phyloP scores from a whole-genome alignment of 2,113 vertebrate genomes.

The Castor canadensis region DNA sequence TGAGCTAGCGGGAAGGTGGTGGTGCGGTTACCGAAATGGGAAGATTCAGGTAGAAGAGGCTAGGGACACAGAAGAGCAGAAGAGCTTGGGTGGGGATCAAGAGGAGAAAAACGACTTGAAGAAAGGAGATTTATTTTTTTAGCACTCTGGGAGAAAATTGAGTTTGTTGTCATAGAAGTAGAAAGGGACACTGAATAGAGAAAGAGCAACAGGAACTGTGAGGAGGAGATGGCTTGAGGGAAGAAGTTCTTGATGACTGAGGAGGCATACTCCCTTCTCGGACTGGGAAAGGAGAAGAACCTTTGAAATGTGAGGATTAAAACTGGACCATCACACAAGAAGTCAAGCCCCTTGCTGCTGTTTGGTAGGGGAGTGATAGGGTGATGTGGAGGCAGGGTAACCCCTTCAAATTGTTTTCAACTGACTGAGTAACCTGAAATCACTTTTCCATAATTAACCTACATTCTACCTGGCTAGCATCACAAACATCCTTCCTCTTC shows the following conservation, averaged over 20 bases:
- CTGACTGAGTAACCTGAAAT: background rate
- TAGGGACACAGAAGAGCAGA: accelerated
- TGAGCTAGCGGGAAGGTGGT: background rate
- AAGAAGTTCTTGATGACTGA: too few relatives aligned
- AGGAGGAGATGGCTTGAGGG: too few relatives aligned
- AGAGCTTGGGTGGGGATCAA: background rate
- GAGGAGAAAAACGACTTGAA: background rate
- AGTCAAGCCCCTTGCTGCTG: background rate
- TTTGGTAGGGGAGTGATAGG: background rate
- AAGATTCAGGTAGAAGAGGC: background rate
- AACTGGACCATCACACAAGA: background rate
- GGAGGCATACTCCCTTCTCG: accelerated
- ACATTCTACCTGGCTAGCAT: background rate
- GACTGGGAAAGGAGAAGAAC: background rate
- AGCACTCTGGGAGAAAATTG: background rate
- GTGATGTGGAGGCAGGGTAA: accelerated
- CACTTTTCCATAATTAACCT: background rate
- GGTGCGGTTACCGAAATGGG: background rate
- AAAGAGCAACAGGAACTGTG: background rate
- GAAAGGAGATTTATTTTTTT: background rate
- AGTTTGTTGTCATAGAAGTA: background rate
- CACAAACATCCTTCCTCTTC: background rate
- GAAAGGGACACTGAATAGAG: background rate
- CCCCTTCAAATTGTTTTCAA: background rate
- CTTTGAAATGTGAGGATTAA: background rate